Conservation (phyloP, 2,113 vertebrate genomes). For the Halichoeres trimaculatus region DNA sequence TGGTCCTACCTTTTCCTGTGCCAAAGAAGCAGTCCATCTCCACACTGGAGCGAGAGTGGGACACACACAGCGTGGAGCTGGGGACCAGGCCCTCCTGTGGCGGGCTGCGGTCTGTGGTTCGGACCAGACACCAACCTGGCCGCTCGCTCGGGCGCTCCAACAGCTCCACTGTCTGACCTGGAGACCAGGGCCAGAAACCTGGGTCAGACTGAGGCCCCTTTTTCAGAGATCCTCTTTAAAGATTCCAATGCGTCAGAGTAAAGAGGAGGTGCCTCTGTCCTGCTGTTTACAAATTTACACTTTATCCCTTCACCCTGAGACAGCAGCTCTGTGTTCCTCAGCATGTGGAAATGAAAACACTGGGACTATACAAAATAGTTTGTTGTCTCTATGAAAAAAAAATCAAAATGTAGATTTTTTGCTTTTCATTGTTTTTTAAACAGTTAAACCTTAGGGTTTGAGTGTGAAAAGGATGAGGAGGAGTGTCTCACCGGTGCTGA, state of each 20-base stretch:
- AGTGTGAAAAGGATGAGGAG: too few species aligned
- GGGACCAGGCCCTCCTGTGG: conserved; percentile 96
- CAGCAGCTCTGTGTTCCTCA: too few species aligned
- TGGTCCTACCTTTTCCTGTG: conserved; percentile 92
- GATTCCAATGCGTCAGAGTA: too few species aligned
- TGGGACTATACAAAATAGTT: too few species aligned
- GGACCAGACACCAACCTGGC: conserved; percentile 94
- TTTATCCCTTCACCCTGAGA: too few species aligned
- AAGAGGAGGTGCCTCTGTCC: too few species aligned
- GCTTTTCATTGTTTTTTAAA: too few species aligned
- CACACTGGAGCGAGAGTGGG: conserved; percentile 96
- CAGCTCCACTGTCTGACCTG: conserved; percentile 94
- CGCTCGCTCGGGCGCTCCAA: conserved; percentile 93
- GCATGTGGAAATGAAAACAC: too few species aligned
- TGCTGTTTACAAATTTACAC: too few species aligned
- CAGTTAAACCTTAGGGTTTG: too few species aligned
- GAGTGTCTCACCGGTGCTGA: conserved; percentile 69
- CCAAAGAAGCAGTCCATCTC: conserved; percentile 99
- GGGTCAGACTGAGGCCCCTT: not conserved
- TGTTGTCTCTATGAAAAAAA: too few species aligned
- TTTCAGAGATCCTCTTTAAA: not conserved
- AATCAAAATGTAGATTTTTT: too few species aligned
- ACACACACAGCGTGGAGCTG: conserved; percentile 92
- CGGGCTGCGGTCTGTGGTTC: conserved; percentile 91
- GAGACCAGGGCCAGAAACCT: not conserved